Base-by-base conservation (phyloP, 2,797 vertebrate genomes). In the Bradypodion ventrale region DNA sequence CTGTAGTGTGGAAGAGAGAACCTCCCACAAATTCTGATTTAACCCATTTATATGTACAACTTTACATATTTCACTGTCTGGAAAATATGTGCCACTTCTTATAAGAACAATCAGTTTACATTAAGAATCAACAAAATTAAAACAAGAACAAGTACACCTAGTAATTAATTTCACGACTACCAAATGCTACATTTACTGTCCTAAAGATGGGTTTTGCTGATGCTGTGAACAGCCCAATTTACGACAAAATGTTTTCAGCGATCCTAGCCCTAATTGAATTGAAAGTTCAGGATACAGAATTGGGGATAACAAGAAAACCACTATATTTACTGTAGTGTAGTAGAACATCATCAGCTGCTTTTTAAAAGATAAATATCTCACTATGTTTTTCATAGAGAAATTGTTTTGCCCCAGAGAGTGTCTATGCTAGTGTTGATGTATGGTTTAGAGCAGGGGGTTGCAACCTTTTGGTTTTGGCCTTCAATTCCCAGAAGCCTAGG, bases 1-100 rank as follows among this genome's bases (percentile, higher is more conserved):
- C 84, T 77, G 60, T 40, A 44, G 0, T 0, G 70, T 72, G 15
- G 3, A 3, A 23, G 86, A 86, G n/a, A 87, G 74, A 7, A 63
- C 7, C 10, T 0, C 1, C 29, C 6, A 5, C 52, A 87, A 80
- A 82, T 12, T 8, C 59, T 46, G 29, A 63, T 83, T 80, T 68
- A 62, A 1, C 0, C 8, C 72, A 62, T 82, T 86, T 89, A 46
- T 81, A 7, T 0, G 0, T 37, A 70, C n/a, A 7, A 7, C 16
- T 4, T 77, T 60, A 59, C 37, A 60, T 8, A 76, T 13, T n/a
- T 75, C 60, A 75, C 56, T 52, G 44, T 65, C 35, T 83, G 37
- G 86, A 83, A 29, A 32, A 19, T 78, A 88, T 77, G 0, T n/a
- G 10, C 13, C 35, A 78, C 72, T 13, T 56, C 52, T 3, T 37